Conservation (phyloP, 2,888 invertebrate species). For the Epicampocera succincta region DNA sequence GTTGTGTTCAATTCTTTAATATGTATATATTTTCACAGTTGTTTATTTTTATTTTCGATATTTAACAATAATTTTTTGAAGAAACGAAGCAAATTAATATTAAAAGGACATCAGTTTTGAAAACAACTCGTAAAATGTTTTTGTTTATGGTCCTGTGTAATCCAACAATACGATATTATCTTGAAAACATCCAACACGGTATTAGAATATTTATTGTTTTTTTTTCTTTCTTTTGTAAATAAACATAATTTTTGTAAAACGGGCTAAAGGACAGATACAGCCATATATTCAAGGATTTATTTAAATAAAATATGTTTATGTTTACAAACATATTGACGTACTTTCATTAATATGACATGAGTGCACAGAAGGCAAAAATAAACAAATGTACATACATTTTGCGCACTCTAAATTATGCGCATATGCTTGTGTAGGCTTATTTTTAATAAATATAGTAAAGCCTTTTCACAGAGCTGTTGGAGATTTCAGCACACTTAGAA, state of each 20-base stretch:
- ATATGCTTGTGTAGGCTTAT: too few species aligned
- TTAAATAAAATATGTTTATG: constrained; percentile 30
- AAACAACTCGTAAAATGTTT: constrained; percentile 34
- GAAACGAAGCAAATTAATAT: constrained; percentile 50
- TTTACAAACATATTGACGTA: not conserved
- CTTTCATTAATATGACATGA: constrained; percentile 1
- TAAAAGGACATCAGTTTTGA: constrained; percentile 54
- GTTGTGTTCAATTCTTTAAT: too few species aligned
- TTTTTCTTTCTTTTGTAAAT: too few species aligned
- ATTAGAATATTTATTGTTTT: constrained; percentile 66
- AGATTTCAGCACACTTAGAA: constrained; percentile 32
- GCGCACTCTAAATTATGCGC: too few species aligned
- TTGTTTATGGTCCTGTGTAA: constrained; percentile 62
- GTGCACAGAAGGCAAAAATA: not conserved
- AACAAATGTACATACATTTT: not conserved
- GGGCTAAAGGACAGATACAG: constrained; percentile 48
- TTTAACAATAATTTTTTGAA: constrained; percentile 45
- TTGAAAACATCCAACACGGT: constrained; percentile 59
- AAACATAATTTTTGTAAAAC: constrained; percentile 50
- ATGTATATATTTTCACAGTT: too few species aligned
- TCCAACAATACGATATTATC: constrained; percentile 67
- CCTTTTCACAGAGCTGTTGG: not conserved
- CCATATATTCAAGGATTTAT: not conserved
- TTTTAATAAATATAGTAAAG: too few species aligned
- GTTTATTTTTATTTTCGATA: constrained; percentile 6